Base-by-base conservation (phyloP, 2,113 vertebrate genomes). In the Machaerirhynchus nigripectus region DNA sequence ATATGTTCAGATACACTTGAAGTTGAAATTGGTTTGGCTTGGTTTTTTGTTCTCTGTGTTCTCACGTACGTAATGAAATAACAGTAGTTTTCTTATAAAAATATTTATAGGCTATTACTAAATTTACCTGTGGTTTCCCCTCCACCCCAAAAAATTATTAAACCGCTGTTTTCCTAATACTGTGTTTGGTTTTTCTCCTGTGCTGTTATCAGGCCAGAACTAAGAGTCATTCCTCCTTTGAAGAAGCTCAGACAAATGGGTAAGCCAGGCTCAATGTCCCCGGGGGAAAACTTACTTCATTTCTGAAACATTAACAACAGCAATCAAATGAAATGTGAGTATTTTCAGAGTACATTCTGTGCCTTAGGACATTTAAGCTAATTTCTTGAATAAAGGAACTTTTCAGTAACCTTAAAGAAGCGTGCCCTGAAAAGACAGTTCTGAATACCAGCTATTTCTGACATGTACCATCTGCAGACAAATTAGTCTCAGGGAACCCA, bases 271-370 rank as follows among this genome's bases (percentile, higher is more conserved):
- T 95, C 90, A 91, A 81, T 91, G 92, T 91, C 95, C 96, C 57
- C 17, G 1, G 90, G 95, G 94, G 93, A 93, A 96, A 92, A 94
- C 93, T 97, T 97, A 96, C 96, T 96, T 97, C 94, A 97, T 97
- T 97, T 97, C 95, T 97, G 96, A 97, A 97, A 97, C 95, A 97
- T 97, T 97, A 97, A 96, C 96, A 97, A 94, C 97, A 96, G 96
- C 96, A 97, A 97, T 97, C 97, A 97, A 96, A 96, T 96, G 97
- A 97, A 97, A 97, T 97, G 97, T 96, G 96, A 97, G 96, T 95
- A 95, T 96, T 97, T 97, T 96, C 90, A 97, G 96, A 95, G 96
- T 96, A 97, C 97, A 96, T 97, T 95, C 94, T 94, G 93, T 97
- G 97, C 97, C 97, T 93, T 89, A 96, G 97, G 97, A 97, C 93